These are phyloP conservation scores for Dryocosmus kuriphilus DNA, from an alignment of 2,888 invertebrate genomes.

Conservation along the genomic window DNA sequence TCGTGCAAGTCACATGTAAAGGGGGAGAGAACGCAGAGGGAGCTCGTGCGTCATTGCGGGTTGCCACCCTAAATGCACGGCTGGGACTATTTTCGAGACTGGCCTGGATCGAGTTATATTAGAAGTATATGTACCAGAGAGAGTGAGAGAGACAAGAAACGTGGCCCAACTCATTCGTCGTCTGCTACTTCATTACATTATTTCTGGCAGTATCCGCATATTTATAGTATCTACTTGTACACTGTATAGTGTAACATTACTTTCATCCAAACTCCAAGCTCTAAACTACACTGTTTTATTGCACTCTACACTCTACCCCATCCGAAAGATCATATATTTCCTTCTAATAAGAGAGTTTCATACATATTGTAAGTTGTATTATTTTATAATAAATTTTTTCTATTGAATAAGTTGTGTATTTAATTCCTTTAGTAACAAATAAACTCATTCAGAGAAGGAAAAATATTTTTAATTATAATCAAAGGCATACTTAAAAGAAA, in stretches of 20 bases:
- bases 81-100: slow-evolving; percentile 56
- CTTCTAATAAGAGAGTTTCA: no score
- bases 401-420: no score
- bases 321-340: no score
- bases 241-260: not conserved
- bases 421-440: no score
- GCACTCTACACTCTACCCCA: no score
- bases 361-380: no score
- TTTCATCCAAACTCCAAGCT: not conserved
- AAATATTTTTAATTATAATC: no score
- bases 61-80: slow-evolving; percentile 53
- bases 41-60: slow-evolving; percentile 52
- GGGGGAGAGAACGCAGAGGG: slow-evolving; percentile 43
- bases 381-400: no score
- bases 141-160: slow-evolving; percentile 41
- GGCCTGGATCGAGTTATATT: slow-evolving; percentile 57
- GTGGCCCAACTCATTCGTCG: not conserved
- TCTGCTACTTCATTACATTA: slow-evolving; percentile 37
- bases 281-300: not conserved
- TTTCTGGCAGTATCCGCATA: slow-evolving; percentile 28
- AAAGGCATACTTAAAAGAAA: no score
- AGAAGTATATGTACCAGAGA: slow-evolving; percentile 52
- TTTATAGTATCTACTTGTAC: slow-evolving; percentile 13
- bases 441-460: no score
- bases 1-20: slow-evolving; percentile 22